A percentile compares a stretch with the other conserved stretches of the same genome.
phyloP scores from a whole-genome alignment of 2,113 vertebrate species.

The Lophura nycthemera region DNA sequence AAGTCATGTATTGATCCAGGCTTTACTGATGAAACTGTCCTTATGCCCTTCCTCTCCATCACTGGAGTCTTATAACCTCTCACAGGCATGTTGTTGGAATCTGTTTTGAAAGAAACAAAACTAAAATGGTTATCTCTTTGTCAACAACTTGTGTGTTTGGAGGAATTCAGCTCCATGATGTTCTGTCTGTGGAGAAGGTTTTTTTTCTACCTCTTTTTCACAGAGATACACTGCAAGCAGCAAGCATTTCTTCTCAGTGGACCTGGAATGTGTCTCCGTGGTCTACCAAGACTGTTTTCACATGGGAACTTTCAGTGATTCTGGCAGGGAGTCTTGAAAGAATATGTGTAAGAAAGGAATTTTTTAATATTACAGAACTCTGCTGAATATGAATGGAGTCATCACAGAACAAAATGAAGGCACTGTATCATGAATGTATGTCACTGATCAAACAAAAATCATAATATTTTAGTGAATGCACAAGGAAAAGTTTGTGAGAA shows the following conservation, averaged over 20 bases:
- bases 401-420: background rate
- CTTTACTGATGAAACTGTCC: background rate
- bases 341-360: background rate
- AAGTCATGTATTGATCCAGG: background rate
- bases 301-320: background rate
- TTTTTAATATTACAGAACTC: background rate
- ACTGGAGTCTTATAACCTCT: background rate
- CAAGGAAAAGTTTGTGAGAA: background rate
- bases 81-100: background rate
- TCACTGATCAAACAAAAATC: background rate
- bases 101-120: background rate
- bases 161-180: background rate
- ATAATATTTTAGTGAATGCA: background rate
- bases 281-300: background rate
- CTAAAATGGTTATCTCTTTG: background rate
- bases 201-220: background rate
- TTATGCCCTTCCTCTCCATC: background rate
- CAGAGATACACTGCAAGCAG: background rate
- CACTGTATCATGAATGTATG: background rate
- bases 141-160: background rate
- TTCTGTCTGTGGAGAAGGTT: background rate
- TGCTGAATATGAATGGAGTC: background rate
- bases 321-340: background rate
- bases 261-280: fast-evolving
- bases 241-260: background rate